These are phyloP conservation scores for Eilema caniola DNA, from an alignment of 2,888 invertebrate genomes.

Conservation along the genomic window DNA sequence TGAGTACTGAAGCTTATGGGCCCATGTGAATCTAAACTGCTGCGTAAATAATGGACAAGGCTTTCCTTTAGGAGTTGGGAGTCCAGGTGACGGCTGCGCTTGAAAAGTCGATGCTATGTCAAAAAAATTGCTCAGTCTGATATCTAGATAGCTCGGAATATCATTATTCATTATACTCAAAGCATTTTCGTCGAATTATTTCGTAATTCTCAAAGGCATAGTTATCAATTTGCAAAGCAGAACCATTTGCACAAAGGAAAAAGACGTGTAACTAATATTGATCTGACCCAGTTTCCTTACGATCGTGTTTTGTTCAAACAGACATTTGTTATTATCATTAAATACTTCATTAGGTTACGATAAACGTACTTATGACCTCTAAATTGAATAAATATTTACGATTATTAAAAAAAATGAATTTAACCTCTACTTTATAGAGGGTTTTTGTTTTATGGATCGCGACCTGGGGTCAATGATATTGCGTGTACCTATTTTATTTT, in stretches of 20 bases:
- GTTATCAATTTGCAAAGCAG: constrained; percentile 3
- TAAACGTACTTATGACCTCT: constrained; percentile 8
- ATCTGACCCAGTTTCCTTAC: constrained; percentile 28
- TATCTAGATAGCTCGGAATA: too few species aligned
- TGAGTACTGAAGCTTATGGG: too few species aligned
- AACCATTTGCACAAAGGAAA: constrained; percentile 3
- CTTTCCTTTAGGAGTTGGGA: too few species aligned
- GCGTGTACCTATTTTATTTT: not conserved
- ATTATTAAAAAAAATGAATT: not conserved
- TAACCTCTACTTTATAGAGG: not conserved
- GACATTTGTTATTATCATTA: not conserved
- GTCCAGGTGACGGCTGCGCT: too few species aligned
- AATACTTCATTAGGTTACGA: not conserved
- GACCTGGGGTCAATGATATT: not conserved
- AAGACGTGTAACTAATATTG: constrained; percentile 19
- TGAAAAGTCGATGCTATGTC: too few species aligned
- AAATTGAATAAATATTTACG: constrained; percentile 1
- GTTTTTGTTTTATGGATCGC: too few species aligned
- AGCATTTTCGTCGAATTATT: not conserved
- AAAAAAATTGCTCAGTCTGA: too few species aligned
- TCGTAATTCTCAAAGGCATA: not conserved
- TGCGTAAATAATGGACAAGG: too few species aligned
- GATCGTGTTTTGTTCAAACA: constrained; percentile 21
- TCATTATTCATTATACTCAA: not conserved
- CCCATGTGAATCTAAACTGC: too few species aligned